Conservation (phyloP, 1,140 invertebrate genomes). For the Ips typographus region DNA sequence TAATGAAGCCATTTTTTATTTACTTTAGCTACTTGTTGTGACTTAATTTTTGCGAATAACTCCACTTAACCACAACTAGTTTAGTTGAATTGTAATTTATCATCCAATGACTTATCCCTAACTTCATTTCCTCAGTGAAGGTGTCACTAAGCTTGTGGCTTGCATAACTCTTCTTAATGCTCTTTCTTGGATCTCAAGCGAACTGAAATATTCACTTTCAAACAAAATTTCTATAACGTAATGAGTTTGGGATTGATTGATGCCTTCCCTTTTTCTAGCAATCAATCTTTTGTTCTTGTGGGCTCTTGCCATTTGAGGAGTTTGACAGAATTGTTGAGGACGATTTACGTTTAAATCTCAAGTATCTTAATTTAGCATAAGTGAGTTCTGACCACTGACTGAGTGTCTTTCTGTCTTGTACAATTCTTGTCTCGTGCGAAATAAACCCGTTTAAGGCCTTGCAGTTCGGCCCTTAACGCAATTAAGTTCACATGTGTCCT, state of each 20-base stretch:
- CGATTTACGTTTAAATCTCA: no score
- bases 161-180: constrained; percentile 19
- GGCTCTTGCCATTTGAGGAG: no score
- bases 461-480: constrained; percentile 7
- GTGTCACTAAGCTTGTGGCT: constrained; percentile 19
- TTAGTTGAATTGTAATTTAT: constrained; percentile 16
- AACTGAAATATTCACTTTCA: constrained; percentile 6
- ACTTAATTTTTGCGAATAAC: no score
- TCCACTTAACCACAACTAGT: no score
- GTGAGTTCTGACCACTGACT: no score
- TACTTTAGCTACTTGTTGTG: no score
- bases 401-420: constrained; percentile 2
- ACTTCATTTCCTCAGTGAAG: constrained; percentile 4
- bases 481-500: constrained; percentile 20
- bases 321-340: no score
- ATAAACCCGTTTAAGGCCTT: background rate
- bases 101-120: constrained; percentile 11
- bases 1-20: no score
- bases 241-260: constrained; percentile 3
- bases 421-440: constrained; percentile 11
- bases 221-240: constrained; percentile 12
- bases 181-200: constrained; percentile 7
- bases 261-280: background rate
- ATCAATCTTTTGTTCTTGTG: constrained; percentile 16
- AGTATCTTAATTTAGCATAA: no score